Conservation (phyloP, 2,113 vertebrate genomes). For the Tauraco erythrolophus region DNA sequence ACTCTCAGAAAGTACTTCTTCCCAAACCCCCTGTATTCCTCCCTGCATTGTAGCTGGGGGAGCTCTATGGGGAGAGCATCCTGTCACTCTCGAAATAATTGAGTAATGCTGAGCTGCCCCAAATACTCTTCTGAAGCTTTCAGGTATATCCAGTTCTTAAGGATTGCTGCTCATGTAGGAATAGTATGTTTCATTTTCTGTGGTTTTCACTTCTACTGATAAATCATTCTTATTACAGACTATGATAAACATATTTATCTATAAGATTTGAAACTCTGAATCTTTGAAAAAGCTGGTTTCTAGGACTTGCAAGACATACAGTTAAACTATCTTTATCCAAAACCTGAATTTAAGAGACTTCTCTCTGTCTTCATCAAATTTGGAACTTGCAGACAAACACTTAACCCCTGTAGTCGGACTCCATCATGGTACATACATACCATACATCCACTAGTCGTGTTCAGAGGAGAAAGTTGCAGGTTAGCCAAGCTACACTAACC, state of each 20-base stretch:
- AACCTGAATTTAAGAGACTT: background rate
- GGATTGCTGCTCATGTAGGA: background rate
- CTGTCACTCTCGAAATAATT: background rate
- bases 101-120: background rate
- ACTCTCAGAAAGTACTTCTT: background rate
- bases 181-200: background rate
- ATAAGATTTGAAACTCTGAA: background rate
- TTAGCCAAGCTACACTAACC: background rate
- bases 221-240: background rate
- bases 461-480: background rate
- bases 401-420: background rate
- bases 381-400: background rate
- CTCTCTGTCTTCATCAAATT: background rate
- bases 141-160: background rate
- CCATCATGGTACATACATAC: too few relatives aligned
- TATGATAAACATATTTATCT: background rate
- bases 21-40: background rate
- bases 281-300: background rate
- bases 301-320: background rate
- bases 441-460: accelerated
- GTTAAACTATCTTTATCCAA: background rate
- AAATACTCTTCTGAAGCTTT: background rate
- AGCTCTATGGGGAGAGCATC: background rate
- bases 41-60: background rate
- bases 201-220: background rate